phyloP scores from a whole-genome alignment of 2,797 vertebrate species.

The Cryptoblepharus egeriae region DNA sequence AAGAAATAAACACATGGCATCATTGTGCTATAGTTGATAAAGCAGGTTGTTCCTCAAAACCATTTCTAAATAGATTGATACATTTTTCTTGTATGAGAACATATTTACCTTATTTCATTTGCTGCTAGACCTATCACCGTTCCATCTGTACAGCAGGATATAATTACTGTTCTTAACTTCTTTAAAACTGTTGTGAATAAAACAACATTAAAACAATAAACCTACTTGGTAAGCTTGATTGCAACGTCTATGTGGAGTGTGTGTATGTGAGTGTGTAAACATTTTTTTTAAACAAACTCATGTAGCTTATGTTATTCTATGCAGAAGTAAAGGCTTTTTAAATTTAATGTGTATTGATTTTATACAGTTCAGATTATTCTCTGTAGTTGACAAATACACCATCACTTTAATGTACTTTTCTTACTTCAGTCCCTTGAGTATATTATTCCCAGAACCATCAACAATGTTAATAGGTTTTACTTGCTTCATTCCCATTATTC shows the following conservation, averaged over 20 bases:
- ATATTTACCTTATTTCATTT: conserved; percentile 49
- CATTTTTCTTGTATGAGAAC: conserved; percentile 44
- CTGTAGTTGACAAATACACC: background rate
- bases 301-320: background rate
- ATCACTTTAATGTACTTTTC: background rate
- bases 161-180: background rate
- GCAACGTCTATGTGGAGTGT: background rate
- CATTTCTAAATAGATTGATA: conserved; percentile 58
- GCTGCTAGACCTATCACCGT: background rate
- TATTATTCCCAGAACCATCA: background rate
- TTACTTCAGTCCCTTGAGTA: background rate
- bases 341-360: background rate
- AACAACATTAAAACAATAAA: no score
- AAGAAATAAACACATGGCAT: conserved; percentile 59
- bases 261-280: background rate
- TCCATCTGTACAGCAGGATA: background rate
- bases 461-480: background rate
- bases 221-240: background rate
- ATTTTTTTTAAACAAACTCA: background rate
- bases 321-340: background rate
- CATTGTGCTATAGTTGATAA: conserved; percentile 61
- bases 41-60: conserved; percentile 68
- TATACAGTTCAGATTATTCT: background rate
- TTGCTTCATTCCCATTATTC: background rate
- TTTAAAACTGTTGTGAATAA: background rate